phyloP scores from a whole-genome alignment of 2,113 vertebrate genomes.

The Lasiurus borealis region DNA sequence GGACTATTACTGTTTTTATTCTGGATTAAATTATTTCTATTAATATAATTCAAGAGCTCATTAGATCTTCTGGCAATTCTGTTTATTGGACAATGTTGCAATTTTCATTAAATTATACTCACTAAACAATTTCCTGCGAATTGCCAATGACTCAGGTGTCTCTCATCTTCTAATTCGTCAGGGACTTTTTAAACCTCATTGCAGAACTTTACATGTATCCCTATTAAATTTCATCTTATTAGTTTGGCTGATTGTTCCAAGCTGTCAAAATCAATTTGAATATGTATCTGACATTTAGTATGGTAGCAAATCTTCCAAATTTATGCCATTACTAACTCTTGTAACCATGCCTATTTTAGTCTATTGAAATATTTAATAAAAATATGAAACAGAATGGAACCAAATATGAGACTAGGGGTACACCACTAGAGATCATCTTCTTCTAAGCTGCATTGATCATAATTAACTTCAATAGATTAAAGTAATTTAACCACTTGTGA shows the following conservation, averaged over 20 bases:
- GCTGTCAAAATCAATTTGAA: slow-evolving; percentile 54
- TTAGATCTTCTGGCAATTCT: slow-evolving; percentile 71
- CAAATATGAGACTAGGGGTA: not conserved
- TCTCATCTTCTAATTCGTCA: slow-evolving; percentile 42
- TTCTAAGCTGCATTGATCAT: not conserved
- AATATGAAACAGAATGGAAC: not conserved
- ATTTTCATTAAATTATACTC: slow-evolving; percentile 67
- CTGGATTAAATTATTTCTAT: slow-evolving; percentile 62
- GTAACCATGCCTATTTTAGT: slow-evolving; percentile 50
- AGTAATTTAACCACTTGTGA: slow-evolving; percentile 22
- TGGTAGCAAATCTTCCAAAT: slow-evolving; percentile 20
- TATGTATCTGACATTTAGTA: not conserved
- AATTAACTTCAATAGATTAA: not conserved
- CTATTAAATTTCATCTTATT: slow-evolving; percentile 50
- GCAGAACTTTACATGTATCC: slow-evolving; percentile 31
- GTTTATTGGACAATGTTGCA: slow-evolving; percentile 51
- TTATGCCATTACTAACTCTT: slow-evolving; percentile 1
- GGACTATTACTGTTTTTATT: slow-evolving; percentile 51
- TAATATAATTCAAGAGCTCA: slow-evolving; percentile 69
- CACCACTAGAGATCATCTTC: not conserved
- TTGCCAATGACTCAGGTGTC: slow-evolving; percentile 41
- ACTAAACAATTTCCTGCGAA: slow-evolving; percentile 61
- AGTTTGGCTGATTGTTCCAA: slow-evolving; percentile 42
- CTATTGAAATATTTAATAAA: slow-evolving; percentile 39
- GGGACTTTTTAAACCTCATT: slow-evolving; percentile 22